Base-by-base conservation (phyloP, 2,888 invertebrate species). In the Pasiphila rectangulata region DNA sequence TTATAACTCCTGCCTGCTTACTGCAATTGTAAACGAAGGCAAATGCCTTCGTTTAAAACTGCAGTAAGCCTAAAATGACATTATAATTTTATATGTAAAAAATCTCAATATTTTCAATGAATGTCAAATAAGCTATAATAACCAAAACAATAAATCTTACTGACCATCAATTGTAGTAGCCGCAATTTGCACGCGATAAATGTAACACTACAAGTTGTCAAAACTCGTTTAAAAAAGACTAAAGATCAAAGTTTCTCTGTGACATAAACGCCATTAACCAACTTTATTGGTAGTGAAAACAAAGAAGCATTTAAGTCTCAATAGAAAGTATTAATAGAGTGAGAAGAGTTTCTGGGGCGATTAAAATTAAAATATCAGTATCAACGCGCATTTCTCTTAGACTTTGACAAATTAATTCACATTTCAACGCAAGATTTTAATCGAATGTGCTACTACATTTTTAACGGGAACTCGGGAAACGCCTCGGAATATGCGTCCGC, bases 321-420 rank as follows among this genome's bases (percentile, higher is more conserved):
- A 82, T 83, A 76, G 82, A 74, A 77, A 67, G 78, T 48, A 52
- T 81, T 83, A 79, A 80, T 81, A 79, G 80, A 71, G 73, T 61
- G 64, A 70, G 77, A 69, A 79, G 74, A 61, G 73, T 72, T 71
- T 69, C 72, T 71, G 70, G 59, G 63, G 64, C 65, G 62, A 64
- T 68, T 69, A 63, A 67, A 69, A 76, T 67, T 63, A 68, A 65
- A 62, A 67, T n/a, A n/a, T n/a, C n/a, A 54, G 51, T 63, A 54
- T 61, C 57, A 50, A 61, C 61, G 58, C 43, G 38, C 51, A 51
- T 56, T 56, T 52, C 41, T 27, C 29, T 20, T 27, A 35, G 73
- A 69, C 78, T 71, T 69, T 76, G 77, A 84, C 80, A 79, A 78
- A 83, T 83, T 79, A 75, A 82, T 80, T 55, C 64, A 67, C 67